phyloP scores from a whole-genome alignment of 1,140 invertebrate species.

The Drosophila cardini region DNA sequence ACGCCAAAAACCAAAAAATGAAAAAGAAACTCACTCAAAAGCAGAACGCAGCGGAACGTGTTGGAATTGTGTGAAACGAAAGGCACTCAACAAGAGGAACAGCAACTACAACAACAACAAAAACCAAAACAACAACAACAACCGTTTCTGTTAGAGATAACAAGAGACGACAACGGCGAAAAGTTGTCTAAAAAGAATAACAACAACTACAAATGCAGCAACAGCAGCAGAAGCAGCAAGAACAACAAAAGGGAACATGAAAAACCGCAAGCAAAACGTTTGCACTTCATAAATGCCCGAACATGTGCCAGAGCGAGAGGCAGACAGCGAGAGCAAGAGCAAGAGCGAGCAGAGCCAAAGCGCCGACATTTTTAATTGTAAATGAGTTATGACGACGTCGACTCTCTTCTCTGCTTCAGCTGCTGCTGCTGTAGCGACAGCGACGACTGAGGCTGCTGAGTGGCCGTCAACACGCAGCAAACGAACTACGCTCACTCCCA shows the following conservation, averaged over 20 bases:
- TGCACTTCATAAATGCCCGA: slow-evolving; percentile 81
- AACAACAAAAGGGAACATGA: slow-evolving; percentile 55
- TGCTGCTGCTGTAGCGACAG: slow-evolving; percentile 3
- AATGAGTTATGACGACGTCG: slow-evolving; percentile 82
- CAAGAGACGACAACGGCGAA: slow-evolving; percentile 80
- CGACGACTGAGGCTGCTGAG: slow-evolving; percentile 45
- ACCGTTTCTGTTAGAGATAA: slow-evolving; percentile 63
- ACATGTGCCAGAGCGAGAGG: slow-evolving; percentile 44
- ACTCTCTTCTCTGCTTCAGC: slow-evolving; percentile 21
- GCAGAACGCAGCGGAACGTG: slow-evolving; percentile 45
- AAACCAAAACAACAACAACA: slow-evolving; percentile 31
- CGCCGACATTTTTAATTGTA: slow-evolving; percentile 85
- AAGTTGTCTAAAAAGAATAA: slow-evolving; percentile 69
- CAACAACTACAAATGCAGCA: slow-evolving; percentile 27
- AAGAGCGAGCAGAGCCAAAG: slow-evolving; percentile 37
- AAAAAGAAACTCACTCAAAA: slow-evolving; percentile 46
- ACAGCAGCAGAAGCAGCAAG: slow-evolving; percentile 1
- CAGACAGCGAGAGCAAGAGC: slow-evolving; percentile 7
- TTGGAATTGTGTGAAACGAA: slow-evolving; percentile 62
- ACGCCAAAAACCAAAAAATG: not conserved
- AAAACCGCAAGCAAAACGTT: slow-evolving; percentile 84
- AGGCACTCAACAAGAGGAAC: slow-evolving; percentile 46
- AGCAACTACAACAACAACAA: slow-evolving; percentile 16
- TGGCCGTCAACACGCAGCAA: slow-evolving; percentile 56
- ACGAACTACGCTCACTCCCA: slow-evolving; percentile 36